phyloP scores from a whole-genome alignment of 2,888 invertebrate genomes.

The Tipula unca region DNA sequence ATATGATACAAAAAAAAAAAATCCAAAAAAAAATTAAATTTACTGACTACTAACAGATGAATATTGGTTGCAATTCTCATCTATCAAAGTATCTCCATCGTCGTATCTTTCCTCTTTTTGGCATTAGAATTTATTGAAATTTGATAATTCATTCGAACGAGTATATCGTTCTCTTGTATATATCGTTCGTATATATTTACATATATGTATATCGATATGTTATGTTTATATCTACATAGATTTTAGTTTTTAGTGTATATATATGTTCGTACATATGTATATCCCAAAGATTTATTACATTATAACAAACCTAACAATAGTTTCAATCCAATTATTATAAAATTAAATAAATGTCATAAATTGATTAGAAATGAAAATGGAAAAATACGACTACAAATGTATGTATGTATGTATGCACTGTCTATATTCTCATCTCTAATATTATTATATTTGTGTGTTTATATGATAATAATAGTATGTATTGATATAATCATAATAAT shows the following conservation, averaged over 20 bases:
- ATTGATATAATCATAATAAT: conserved; percentile 9
- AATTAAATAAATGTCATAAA: conserved; percentile 14
- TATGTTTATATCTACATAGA: background rate
- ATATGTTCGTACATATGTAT: background rate
- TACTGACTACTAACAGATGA: conserved; percentile 14
- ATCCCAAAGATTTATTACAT: background rate
- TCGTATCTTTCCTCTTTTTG: conserved; percentile 14
- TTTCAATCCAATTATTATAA: conserved; percentile 8
- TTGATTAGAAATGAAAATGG: conserved; percentile 14
- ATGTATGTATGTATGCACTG: background rate
- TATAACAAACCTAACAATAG: conserved; percentile 14
- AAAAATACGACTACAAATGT: background rate
- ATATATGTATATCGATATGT: background rate
- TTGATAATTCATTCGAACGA: conserved; percentile 14
- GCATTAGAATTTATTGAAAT: conserved; percentile 14
- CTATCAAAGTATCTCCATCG: background rate
- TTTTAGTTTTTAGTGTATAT: background rate
- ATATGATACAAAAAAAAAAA: background rate
- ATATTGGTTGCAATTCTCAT: conserved; percentile 14
- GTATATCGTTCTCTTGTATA: background rate
- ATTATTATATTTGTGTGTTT: conserved; percentile 2
- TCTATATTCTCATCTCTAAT: conserved; percentile 3
- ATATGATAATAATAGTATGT: background rate
- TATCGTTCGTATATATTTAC: background rate
- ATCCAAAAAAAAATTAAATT: background rate